Percentiles rank a stretch among this genome's conserved stretches.
These are phyloP conservation scores for Mellivora capensis DNA, from an alignment of 2,113 vertebrate genomes.

Conservation along the genomic window DNA sequence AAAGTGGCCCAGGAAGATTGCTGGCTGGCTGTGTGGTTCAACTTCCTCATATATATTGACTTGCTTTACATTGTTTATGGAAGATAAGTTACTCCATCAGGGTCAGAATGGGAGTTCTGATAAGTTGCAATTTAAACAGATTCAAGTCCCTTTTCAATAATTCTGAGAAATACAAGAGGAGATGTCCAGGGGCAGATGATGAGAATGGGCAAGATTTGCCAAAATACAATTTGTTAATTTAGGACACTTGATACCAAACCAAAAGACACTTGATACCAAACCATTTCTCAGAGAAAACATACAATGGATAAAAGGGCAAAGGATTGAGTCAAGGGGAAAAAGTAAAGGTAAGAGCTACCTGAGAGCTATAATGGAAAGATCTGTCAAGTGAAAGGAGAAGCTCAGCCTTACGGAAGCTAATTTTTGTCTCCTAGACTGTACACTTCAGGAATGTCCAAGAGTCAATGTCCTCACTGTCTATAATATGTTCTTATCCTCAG, in stretches of 20 bases:
- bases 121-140: neutral
- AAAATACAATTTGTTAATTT: neutral
- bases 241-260: neutral
- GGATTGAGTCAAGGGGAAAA: neutral
- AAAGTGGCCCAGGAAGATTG: neutral
- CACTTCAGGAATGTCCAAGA: neutral
- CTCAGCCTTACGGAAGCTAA: neutral
- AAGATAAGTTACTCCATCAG: neutral
- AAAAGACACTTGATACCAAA: neutral
- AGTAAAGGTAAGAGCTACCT: neutral
- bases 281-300: neutral
- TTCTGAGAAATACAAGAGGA: neutral
- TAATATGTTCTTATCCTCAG: neutral
- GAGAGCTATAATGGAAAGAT: neutral
- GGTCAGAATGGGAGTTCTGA: neutral
- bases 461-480: neutral
- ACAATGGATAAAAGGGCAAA: neutral
- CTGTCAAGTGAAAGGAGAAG: too few relatives aligned
- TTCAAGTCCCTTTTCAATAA: neutral
- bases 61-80: neutral
- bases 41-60: neutral
- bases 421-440: neutral
- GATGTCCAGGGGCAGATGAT: neutral
- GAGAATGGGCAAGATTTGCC: neutral
- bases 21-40: neutral